These are phyloP conservation scores for Tenodera sinensis DNA, from an alignment of 2,888 invertebrate species.

Conservation along the genomic window DNA sequence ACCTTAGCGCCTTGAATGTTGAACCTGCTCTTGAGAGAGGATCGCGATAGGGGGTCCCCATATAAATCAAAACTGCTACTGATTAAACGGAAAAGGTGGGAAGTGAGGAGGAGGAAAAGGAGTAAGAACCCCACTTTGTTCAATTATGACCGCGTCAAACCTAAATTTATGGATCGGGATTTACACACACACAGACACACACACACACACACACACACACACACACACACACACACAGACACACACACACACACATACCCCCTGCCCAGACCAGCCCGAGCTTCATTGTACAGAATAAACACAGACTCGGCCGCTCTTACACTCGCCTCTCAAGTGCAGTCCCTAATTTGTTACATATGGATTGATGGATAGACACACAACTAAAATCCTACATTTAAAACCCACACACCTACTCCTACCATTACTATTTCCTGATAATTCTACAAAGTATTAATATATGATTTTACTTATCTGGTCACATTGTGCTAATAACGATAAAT, in stretches of 20 bases:
- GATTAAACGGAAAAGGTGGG: conserved; percentile 22
- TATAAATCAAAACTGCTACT: conserved; percentile 29
- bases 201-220: conserved; percentile 18
- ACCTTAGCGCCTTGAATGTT: not conserved
- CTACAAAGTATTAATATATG: no score
- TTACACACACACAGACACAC: conserved; percentile 24
- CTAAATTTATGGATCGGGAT: conserved; percentile 44
- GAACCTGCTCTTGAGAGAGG: not conserved
- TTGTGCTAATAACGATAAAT: no score
- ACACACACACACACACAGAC: conserved; percentile 25
- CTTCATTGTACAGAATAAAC: not conserved
- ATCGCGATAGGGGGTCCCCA: conserved; percentile 22
- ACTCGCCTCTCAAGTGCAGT: not conserved
- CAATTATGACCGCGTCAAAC: conserved; percentile 47
- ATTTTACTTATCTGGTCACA: no score
- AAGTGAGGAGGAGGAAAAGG: not conserved
- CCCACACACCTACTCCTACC: no score
- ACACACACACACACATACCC: conserved; percentile 32
- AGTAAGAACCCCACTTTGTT: conserved; percentile 27
- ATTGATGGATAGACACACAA: not conserved
- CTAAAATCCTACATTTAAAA: no score
- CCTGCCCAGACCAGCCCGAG: conserved; percentile 20
- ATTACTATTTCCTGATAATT: no score
- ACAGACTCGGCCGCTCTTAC: not conserved
- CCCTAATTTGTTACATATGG: not conserved